Evolutionary conservation across 1,140 invertebrate species (phyloP).

Genomic region (Eupristina koningsbergeri): DNA sequence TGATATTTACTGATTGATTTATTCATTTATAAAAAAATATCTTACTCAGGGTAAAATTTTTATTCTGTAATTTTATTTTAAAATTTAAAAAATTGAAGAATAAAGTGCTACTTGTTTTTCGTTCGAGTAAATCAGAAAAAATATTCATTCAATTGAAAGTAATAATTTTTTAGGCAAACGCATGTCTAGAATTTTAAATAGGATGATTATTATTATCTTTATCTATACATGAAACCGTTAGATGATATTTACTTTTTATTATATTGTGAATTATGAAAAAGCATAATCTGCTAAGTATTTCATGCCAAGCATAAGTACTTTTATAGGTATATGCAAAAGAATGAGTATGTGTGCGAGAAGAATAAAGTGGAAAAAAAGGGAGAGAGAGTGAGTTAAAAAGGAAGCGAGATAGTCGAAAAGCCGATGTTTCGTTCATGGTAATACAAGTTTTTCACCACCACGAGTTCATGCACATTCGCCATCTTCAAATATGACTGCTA

Average conservation of each 20-base stretch:
- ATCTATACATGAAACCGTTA: no score
- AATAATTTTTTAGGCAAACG: not conserved
- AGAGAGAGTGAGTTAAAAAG: no score
- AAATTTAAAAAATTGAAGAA: not conserved
- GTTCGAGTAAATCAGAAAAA: not conserved
- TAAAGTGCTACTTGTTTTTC: not conserved
- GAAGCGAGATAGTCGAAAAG: not conserved
- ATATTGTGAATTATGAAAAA: no score
- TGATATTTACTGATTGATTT: no score
- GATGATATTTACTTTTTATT: no score
- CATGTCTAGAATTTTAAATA: not conserved
- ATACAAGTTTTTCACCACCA: not conserved
- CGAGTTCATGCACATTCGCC: not conserved
- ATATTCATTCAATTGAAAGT: not conserved
- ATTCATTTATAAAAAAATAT: no score
- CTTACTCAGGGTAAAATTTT: no score
- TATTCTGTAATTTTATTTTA: no score
- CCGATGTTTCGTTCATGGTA: constrained; percentile 50
- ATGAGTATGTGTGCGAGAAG: not conserved
- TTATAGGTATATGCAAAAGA: not conserved
- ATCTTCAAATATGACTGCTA: not conserved
- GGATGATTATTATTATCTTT: no score
- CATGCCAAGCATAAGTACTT: no score
- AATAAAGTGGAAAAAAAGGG: not conserved
- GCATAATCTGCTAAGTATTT: no score